Evolutionary conservation across 2,888 invertebrate species (phyloP), one percentile per base, ranked within the genome.

Genomic region (Leptinotarsa juncta): DNA sequence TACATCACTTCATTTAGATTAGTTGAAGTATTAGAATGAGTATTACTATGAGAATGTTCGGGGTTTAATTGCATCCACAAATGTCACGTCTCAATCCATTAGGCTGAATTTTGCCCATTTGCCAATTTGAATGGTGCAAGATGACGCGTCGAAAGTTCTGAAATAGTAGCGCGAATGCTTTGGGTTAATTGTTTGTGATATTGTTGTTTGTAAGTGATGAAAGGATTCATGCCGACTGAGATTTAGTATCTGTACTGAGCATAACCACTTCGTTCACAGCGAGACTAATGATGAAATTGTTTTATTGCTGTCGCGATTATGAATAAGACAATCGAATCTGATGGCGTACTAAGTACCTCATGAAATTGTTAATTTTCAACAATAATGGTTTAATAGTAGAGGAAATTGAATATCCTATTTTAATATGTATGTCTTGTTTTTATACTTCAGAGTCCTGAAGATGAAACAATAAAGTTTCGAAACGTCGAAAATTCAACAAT

Each of bases 81-180:
- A 75, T 75, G 75, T 67, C 72, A 66, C 70, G 67, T 72, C 72
- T 75, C 57, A 55, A 67, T 75, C 72, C 75, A 76, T 74, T 74
- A 76, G 12, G 70, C 50, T 70, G 60, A 74, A 70, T 77, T 77
- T 65, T 62, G 50, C 67, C 60, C 67, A 71, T 74, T 67, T 48
- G 49, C 49, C 50, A 71, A 72, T 77, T 70, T 67, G 48, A 42
- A 62, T 62, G 60, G 55, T 60, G 65, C 74, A 74, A 74, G 67
- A 70, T 77, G 77, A 71, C 77, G 77, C 72, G 55, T 60, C 15
- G 42, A 66, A 70, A 55, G 60, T 74, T 65, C 55, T 55, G 57
- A 26, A 65, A 57, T 70, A 53, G 68, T 53, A 60, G 57, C 49
- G 15, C 65, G 60, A 62, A 67, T 65, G 69, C 68, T 67, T 53